Evolutionary conservation across 35 echinoderm and acorn worm species (phyloP).

Genomic region (Apostichopus japonicus): DNA sequence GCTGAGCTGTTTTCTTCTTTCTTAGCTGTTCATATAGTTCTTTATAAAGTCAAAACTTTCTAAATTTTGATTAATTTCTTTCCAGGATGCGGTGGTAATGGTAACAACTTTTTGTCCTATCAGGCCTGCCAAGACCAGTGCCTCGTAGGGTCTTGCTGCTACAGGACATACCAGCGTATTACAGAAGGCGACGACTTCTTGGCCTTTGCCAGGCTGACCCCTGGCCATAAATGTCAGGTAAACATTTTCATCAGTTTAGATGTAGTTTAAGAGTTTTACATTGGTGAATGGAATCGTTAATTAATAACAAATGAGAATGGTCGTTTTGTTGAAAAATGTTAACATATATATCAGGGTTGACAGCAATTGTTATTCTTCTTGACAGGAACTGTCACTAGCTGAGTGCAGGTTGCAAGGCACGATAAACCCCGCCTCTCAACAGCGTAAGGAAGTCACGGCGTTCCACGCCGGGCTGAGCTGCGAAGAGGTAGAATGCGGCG

Average conservation of each 20-base stretch:
- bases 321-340: too few species aligned
- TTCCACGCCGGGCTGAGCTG: constrained; percentile 84
- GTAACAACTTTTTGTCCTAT: constrained; percentile 82
- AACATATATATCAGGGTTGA: too few species aligned
- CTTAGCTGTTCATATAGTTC: too few species aligned
- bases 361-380: neutral
- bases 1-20: too few species aligned
- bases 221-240: constrained; percentile 88
- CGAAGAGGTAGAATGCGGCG: constrained; percentile 74
- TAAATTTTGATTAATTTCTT: too few species aligned
- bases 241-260: neutral
- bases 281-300: neutral
- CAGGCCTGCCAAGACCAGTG: constrained; percentile 87
- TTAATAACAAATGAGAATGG: too few species aligned
- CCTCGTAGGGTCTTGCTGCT: constrained; percentile 89
- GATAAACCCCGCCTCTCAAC: constrained; percentile 41
- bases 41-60: too few species aligned
- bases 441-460: constrained; percentile 70
- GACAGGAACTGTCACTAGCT: constrained; percentile 60
- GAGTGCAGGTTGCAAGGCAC: constrained; percentile 56
- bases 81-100: constrained; percentile 86
- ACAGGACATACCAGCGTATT: constrained; percentile 60
- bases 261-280: neutral
- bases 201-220: constrained; percentile 53
- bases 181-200: constrained; percentile 56